Evolutionary conservation across 2,797 vertebrate species (phyloP).

Genomic region (Momotus momota): DNA sequence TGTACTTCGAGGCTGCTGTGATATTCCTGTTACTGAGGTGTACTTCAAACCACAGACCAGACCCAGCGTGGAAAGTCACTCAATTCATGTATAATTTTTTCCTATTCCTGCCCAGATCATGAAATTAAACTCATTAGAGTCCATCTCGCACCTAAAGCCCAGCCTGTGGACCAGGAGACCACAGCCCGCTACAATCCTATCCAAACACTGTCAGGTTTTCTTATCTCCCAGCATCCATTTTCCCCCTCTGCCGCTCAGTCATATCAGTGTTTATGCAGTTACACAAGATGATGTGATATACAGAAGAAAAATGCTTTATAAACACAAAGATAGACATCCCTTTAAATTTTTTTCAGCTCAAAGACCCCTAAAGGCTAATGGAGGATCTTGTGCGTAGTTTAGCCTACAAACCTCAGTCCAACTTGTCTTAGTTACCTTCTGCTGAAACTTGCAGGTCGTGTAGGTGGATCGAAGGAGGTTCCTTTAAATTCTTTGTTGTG

Average conservation of each 20-base stretch:
- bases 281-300: background rate
- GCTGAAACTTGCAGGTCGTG: background rate
- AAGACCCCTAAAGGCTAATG: background rate
- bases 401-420: background rate
- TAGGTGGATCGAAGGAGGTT: background rate
- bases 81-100: background rate
- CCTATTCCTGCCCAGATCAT: background rate
- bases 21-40: background rate
- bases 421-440: background rate
- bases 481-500: slow-evolving; percentile 62
- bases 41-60: background rate
- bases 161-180: background rate
- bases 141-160: background rate
- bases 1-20: background rate
- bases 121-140: background rate
- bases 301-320: background rate
- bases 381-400: background rate
- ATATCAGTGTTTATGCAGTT: background rate
- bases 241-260: background rate
- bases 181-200: background rate
- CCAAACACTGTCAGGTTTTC: background rate
- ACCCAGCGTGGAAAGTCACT: accelerated
- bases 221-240: background rate
- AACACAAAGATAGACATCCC: accelerated
- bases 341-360: background rate